These are phyloP conservation scores for Falco novaeseelandiae DNA, from an alignment of 2,797 vertebrate genomes.

Conservation along the genomic window DNA sequence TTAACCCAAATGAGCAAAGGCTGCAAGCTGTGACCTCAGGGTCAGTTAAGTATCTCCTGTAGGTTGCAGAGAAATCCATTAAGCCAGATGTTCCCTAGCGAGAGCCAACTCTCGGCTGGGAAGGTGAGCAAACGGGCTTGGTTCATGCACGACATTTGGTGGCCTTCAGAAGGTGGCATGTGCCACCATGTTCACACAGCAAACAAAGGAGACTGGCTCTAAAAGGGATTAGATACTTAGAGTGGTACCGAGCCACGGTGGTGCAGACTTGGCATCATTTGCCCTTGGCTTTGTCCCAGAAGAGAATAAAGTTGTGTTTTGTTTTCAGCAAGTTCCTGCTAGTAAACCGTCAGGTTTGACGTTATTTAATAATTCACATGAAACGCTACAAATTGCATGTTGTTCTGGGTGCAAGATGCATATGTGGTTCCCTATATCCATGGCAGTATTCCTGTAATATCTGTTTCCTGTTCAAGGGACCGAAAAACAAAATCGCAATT, in stretches of 20 bases:
- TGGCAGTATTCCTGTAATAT: background rate
- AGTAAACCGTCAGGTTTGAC: background rate
- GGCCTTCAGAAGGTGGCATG: background rate
- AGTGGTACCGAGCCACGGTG: accelerated
- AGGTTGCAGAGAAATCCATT: background rate
- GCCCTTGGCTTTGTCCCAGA: background rate
- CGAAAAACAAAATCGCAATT: background rate
- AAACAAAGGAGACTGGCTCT: background rate
- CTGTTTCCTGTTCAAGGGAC: background rate
- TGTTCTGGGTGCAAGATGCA: background rate
- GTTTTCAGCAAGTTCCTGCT: background rate
- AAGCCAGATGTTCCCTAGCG: background rate
- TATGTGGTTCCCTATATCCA: background rate
- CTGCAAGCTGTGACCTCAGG: background rate
- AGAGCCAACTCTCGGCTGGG: background rate
- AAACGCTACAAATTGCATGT: background rate
- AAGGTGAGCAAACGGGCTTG: background rate
- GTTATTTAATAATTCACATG: background rate
- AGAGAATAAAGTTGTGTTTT: background rate
- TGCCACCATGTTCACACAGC: background rate
- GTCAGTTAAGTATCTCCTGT: background rate
- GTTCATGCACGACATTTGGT: background rate
- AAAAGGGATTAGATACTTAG: background rate
- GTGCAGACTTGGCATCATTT: background rate
- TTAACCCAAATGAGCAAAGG: background rate